phyloP scores from a whole-genome alignment of 1,140 invertebrate species.

The Adoxophyes honmai region DNA sequence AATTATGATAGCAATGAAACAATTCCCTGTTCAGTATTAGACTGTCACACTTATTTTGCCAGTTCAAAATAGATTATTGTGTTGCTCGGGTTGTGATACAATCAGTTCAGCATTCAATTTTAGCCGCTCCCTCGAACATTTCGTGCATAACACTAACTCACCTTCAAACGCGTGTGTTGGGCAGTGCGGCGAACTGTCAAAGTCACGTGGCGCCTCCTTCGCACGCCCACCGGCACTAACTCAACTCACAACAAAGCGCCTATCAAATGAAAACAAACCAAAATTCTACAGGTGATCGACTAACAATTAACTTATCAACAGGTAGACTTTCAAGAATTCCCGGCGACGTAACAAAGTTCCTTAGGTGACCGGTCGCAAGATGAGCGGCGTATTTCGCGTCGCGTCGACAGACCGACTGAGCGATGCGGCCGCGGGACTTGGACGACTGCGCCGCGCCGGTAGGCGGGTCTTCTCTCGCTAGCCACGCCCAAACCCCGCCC shows the following conservation, averaged over 20 bases:
- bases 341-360: slow-evolving; percentile 44
- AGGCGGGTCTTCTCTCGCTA: slow-evolving; percentile 34
- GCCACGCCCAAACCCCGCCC: slow-evolving; percentile 55
- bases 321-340: slow-evolving; percentile 26
- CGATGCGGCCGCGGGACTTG: slow-evolving; percentile 29
- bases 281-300: neutral
- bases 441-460: slow-evolving; percentile 47
- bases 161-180: slow-evolving; percentile 59
- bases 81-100: too few species aligned
- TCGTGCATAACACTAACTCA: slow-evolving; percentile 38
- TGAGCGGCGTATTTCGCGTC: slow-evolving; percentile 45
- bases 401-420: slow-evolving; percentile 65
- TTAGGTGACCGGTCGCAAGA: slow-evolving; percentile 34
- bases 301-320: slow-evolving; percentile 19
- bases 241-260: neutral
- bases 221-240: slow-evolving; percentile 17
- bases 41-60: too few species aligned
- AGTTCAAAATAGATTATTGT: too few species aligned
- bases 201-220: slow-evolving; percentile 24
- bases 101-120: too few species aligned
- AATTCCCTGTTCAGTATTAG: too few species aligned
- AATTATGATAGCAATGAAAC: too few species aligned
- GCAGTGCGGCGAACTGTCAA: slow-evolving; percentile 37
- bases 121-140: too few species aligned
- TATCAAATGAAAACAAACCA: neutral